Conservation (phyloP, 92 coral and sea anemone species). For the Pocillopora meandrina region DNA sequence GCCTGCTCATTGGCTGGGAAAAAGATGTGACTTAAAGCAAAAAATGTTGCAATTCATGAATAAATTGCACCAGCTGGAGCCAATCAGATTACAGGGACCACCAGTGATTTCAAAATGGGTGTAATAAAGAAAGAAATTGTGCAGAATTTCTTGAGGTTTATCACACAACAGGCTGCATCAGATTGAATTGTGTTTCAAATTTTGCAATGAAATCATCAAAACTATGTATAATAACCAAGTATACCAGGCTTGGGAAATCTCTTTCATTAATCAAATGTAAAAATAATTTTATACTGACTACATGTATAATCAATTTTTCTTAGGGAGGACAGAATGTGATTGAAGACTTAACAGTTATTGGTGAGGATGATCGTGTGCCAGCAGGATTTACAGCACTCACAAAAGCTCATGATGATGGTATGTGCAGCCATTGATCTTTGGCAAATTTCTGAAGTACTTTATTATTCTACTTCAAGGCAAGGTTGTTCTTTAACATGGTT, state of each 20-base stretch:
- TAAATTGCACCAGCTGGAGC: no score
- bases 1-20: no score
- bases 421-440: neutral
- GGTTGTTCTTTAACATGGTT: no score
- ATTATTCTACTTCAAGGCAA: no score
- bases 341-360: slow-evolving; percentile 74
- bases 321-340: slow-evolving; percentile 76
- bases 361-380: slow-evolving; percentile 83
- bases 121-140: neutral
- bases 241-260: neutral
- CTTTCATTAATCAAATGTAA: neutral
- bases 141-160: neutral
- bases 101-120: no score
- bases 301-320: neutral
- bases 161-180: neutral
- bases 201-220: no score
- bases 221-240: no score
- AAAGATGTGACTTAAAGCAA: no score
- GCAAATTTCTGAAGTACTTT: no score
- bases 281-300: neutral
- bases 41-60: no score
- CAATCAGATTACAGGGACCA: no score
- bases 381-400: slow-evolving; percentile 84
- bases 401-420: slow-evolving; percentile 83
- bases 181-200: no score